Percentiles rank a stretch among this genome's conserved stretches.
phyloP scores from a whole-genome alignment of 2,888 invertebrate genomes.

The Steinernema carpocapsae region DNA sequence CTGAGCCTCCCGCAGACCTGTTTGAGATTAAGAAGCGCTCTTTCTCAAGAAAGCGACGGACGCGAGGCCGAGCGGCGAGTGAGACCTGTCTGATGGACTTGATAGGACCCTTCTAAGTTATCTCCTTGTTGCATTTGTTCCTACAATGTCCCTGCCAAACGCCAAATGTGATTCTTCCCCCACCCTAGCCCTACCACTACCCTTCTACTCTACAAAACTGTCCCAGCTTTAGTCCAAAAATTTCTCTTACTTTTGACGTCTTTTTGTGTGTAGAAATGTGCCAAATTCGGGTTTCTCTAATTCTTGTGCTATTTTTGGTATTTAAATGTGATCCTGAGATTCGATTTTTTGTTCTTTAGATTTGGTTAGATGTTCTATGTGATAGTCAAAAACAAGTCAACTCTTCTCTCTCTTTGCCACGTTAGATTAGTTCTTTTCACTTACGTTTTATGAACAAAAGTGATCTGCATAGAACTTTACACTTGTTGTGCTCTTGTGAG shows the following conservation, averaged over 20 bases:
- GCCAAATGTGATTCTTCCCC: conserved; percentile 10
- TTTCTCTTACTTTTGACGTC: neutral
- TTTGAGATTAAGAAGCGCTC: neutral
- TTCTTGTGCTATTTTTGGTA: no score
- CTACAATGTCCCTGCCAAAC: neutral
- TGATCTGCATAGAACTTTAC: conserved; percentile 19
- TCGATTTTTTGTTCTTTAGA: neutral
- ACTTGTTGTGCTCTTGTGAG: conserved; percentile 15
- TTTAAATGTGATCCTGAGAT: conserved; percentile 10
- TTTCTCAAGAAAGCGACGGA: neutral
- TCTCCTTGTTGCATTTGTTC: conserved; percentile 16
- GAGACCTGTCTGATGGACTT: neutral
- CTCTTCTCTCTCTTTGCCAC: neutral
- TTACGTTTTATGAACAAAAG: neutral
- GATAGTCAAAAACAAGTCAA: neutral
- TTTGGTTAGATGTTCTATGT: conserved; percentile 17
- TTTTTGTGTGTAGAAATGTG: neutral
- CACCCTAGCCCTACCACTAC: no score
- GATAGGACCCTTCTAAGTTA: conserved; percentile 1
- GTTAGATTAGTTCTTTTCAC: neutral
- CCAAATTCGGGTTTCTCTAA: conserved; percentile 10
- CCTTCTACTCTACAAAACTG: no score
- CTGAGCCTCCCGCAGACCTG: conserved; percentile 15
- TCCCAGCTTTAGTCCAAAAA: no score
- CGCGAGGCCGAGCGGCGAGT: neutral